These are phyloP conservation scores for Paramuricea clavata DNA, from an alignment of 92 coral and sea anemone species.

Conservation along the genomic window DNA sequence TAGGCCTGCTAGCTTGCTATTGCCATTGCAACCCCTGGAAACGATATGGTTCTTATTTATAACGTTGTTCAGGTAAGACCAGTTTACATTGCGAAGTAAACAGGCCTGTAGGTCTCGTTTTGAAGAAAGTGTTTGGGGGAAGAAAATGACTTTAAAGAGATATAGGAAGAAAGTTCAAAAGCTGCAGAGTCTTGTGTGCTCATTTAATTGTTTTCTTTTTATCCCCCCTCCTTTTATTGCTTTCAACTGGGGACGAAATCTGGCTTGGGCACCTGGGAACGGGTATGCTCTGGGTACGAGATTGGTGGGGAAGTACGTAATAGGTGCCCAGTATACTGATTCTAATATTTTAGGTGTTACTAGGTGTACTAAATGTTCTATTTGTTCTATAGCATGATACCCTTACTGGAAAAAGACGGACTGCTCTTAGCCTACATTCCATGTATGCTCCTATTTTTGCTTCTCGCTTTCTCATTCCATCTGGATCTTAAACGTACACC, in stretches of 20 bases:
- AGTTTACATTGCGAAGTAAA: not conserved
- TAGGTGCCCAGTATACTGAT: too few relatives aligned
- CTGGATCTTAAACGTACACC: constrained; percentile 62
- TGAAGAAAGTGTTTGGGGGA: too few relatives aligned
- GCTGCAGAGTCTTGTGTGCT: too few relatives aligned
- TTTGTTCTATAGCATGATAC: constrained; percentile 84
- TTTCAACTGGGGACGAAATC: too few relatives aligned
- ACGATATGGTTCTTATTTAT: constrained; percentile 87
- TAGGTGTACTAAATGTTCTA: not conserved
- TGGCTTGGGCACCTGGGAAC: too few relatives aligned
- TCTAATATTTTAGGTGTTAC: not conserved
- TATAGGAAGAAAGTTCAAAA: too few relatives aligned
- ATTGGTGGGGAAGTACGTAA: too few relatives aligned
- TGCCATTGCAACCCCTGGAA: constrained; percentile 79
- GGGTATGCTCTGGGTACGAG: too few relatives aligned
- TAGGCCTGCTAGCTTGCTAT: constrained; percentile 88
- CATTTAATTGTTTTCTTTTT: too few relatives aligned
- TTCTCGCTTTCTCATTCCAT: constrained; percentile 75
- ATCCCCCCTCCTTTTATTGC: too few relatives aligned
- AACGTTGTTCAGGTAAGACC: constrained; percentile 87
- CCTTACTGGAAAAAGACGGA: constrained; percentile 86
- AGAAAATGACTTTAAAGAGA: too few relatives aligned
- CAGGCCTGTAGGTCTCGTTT: too few relatives aligned
- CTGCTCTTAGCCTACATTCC: constrained; percentile 81
- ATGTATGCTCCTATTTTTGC: constrained; percentile 76